Evolutionary conservation across 2,888 invertebrate genomes (phyloP).

Genomic region (Hydropsyche betteni): DNA sequence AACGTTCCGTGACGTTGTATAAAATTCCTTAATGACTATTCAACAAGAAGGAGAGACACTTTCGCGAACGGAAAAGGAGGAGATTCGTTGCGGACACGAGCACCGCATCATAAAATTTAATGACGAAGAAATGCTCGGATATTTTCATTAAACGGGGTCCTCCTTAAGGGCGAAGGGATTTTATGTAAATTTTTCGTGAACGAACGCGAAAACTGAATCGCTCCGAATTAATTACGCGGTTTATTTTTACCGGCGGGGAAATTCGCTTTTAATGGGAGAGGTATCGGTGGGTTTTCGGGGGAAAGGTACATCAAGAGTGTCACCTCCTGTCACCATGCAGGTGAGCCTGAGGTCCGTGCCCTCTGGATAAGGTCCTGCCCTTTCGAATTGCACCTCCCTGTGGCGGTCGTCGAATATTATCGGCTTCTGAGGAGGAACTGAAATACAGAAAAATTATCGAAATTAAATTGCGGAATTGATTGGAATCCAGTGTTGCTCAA

Average conservation of each 20-base stretch:
- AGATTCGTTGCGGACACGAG: constrained; percentile 28
- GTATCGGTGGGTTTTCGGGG: too few species aligned
- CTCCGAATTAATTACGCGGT: constrained; percentile 24
- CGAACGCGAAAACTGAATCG: constrained; percentile 22
- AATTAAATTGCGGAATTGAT: too few species aligned
- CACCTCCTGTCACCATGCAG: constrained; percentile 78
- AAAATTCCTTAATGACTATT: too few species aligned
- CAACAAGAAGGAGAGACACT: too few species aligned
- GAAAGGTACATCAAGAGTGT: constrained; percentile 54
- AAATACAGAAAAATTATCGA: constrained; percentile 53
- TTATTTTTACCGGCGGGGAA: constrained; percentile 6
- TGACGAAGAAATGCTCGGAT: constrained; percentile 29
- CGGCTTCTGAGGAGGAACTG: constrained; percentile 77
- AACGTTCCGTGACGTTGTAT: too few species aligned
- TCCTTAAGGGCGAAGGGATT: constrained; percentile 4
- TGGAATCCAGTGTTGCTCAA: too few species aligned
- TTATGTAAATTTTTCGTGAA: constrained; percentile 27
- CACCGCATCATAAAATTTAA: constrained; percentile 31
- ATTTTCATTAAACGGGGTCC: constrained; percentile 29
- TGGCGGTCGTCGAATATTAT: constrained; percentile 75
- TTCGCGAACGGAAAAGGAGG: constrained; percentile 1
- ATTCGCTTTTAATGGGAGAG: too few species aligned
- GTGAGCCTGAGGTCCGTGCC: constrained; percentile 74
- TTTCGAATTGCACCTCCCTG: constrained; percentile 65
- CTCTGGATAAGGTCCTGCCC: constrained; percentile 78